A percentile compares a stretch with the other conserved stretches of the same genome.
phyloP scores from a whole-genome alignment of 2,888 invertebrate species.

The Oscheius onirici region DNA sequence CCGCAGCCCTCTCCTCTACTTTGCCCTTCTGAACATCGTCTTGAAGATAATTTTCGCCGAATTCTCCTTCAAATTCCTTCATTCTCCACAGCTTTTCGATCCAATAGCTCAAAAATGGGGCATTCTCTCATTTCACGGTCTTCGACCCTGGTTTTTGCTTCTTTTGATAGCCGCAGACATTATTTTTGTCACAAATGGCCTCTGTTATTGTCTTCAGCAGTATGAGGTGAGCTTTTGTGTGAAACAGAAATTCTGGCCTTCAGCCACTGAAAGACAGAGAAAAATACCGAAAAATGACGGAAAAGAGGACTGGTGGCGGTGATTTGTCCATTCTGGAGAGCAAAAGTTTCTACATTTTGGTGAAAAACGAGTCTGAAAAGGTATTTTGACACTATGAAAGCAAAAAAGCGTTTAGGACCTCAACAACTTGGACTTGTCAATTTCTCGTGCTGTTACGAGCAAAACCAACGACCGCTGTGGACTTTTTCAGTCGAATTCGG shows the following conservation, averaged over 20 bases:
- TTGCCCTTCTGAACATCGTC: background rate
- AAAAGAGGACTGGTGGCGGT: background rate
- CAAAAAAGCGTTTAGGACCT: too few species aligned
- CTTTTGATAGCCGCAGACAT: background rate
- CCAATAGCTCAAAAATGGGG: background rate
- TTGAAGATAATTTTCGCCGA: background rate
- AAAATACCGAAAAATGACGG: background rate
- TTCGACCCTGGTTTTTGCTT: background rate
- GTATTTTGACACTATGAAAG: too few species aligned
- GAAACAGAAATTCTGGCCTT: too few species aligned
- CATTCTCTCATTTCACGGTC: background rate
- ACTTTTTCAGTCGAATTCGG: background rate
- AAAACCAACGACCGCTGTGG: background rate
- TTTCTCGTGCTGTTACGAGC: background rate
- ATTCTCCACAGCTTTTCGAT: slow-evolving; percentile 5
- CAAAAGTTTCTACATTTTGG: background rate
- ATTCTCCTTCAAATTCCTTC: background rate
- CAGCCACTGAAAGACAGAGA: slow-evolving; percentile 2
- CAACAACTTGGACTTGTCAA: background rate
- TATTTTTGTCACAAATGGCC: background rate
- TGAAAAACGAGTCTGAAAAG: background rate
- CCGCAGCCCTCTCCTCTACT: background rate
- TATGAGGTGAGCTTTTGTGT: slow-evolving; percentile 7
- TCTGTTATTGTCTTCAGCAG: background rate
- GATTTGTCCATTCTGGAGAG: slow-evolving; percentile 7